Evolutionary conservation across 2,888 invertebrate genomes (phyloP).

Genomic region (Graphium colonna): DNA sequence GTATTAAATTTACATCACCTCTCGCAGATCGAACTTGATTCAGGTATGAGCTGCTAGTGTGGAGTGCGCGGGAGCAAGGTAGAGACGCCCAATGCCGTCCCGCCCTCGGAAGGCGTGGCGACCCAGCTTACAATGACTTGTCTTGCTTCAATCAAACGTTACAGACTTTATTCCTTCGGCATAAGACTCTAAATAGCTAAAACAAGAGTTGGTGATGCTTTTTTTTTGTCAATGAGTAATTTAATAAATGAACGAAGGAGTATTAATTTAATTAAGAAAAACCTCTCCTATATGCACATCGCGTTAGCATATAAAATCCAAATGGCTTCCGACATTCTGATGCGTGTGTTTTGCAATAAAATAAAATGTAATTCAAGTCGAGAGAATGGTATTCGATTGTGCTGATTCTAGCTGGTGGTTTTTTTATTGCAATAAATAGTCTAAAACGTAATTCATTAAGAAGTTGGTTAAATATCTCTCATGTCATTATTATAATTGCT

Average conservation of each 20-base stretch:
- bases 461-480: too few relatives aligned
- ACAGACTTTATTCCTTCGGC: slow-evolving; percentile 3
- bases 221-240: slow-evolving; percentile 61
- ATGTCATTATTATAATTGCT: too few relatives aligned
- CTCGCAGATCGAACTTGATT: slow-evolving; percentile 32
- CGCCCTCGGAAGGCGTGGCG: slow-evolving; percentile 40
- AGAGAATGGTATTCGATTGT: too few relatives aligned
- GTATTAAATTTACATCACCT: slow-evolving; percentile 70
- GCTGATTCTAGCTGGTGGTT: too few relatives aligned
- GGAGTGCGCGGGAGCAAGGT: slow-evolving; percentile 26
- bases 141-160: not conserved
- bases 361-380: too few relatives aligned
- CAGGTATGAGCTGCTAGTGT: slow-evolving; percentile 43
- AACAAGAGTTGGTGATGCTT: slow-evolving; percentile 25
- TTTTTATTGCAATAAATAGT: too few relatives aligned
- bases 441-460: too few relatives aligned
- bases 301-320: slow-evolving; percentile 38
- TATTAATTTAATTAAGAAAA: slow-evolving; percentile 61
- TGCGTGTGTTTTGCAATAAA: slow-evolving; percentile 11
- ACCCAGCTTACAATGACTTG: slow-evolving; percentile 24
- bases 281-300: slow-evolving; percentile 41
- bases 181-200: slow-evolving; percentile 8
- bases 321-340: slow-evolving; percentile 38
- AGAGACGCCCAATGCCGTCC: slow-evolving; percentile 22
- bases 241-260: slow-evolving; percentile 41